Conservation (phyloP, 2,888 invertebrate genomes). For the Tridacna crocea region DNA sequence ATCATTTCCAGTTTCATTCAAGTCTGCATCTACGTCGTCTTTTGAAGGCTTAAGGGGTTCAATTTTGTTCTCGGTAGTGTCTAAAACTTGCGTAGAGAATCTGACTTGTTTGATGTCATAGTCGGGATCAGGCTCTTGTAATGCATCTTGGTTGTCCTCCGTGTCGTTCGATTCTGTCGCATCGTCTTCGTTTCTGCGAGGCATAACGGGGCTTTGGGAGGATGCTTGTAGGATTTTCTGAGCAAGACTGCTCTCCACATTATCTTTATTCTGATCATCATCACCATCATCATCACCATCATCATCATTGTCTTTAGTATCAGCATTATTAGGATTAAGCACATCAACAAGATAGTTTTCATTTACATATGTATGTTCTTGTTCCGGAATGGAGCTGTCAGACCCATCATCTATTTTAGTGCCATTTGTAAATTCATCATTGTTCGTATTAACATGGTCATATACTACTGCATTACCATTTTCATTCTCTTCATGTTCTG, state of each 20-base stretch:
- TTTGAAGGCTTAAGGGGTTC: slow-evolving; percentile 50
- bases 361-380: background rate
- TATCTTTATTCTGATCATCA: background rate
- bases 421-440: background rate
- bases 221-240: slow-evolving; percentile 7
- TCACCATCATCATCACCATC: background rate
- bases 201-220: slow-evolving; percentile 1
- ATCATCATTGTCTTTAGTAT: background rate
- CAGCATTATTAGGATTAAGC: background rate
- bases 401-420: background rate
- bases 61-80: slow-evolving; percentile 59
- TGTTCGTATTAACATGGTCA: slow-evolving; percentile 1
- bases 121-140: slow-evolving; percentile 71
- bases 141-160: background rate
- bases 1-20: background rate
- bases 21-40: background rate
- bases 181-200: background rate
- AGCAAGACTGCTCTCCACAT: background rate
- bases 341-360: background rate
- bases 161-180: background rate
- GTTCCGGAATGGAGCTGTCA: background rate
- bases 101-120: slow-evolving; percentile 73
- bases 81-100: slow-evolving; percentile 63
- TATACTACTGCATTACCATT: background rate
- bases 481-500: slow-evolving; percentile 46